Evolutionary conservation across 2,888 invertebrate species (phyloP).

Genomic region (Artemia sinica): DNA sequence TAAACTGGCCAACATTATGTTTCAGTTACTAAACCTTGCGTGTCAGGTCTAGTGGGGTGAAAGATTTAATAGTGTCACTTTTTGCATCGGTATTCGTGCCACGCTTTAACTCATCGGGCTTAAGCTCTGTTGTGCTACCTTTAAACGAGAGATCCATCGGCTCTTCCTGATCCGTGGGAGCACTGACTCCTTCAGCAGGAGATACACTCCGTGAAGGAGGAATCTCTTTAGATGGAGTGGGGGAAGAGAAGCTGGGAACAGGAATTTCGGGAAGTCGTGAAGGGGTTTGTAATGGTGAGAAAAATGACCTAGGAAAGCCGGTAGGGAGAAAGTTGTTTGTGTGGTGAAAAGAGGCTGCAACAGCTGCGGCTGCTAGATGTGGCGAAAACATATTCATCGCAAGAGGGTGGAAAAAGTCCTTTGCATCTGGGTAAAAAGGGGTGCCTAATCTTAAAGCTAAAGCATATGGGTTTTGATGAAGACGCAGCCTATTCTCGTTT

Average conservation of each 20-base stretch:
- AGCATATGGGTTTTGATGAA: conserved; percentile 12
- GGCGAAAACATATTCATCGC: conserved; percentile 14
- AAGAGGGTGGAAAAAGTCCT: conserved; percentile 2
- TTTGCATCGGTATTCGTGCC: conserved; percentile 18
- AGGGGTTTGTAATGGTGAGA: neutral
- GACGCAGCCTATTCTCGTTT: conserved; percentile 14
- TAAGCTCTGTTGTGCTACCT: conserved; percentile 9
- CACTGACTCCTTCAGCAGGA: conserved; percentile 23
- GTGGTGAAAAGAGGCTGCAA: conserved; percentile 13
- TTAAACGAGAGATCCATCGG: conserved; percentile 29
- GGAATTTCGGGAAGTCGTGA: neutral
- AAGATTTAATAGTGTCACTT: conserved; percentile 2
- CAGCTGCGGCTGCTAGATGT: conserved; percentile 14
- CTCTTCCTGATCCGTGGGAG: conserved; percentile 27
- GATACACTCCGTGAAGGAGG: conserved; percentile 15
- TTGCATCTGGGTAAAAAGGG: conserved; percentile 16
- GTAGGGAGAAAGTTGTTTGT: neutral
- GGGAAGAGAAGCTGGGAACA: neutral
- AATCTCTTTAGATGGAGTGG: neutral
- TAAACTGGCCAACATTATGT: too few species aligned
- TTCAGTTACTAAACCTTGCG: conserved; percentile 15
- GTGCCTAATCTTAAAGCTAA: conserved; percentile 6
- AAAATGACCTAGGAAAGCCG: conserved; percentile 12
- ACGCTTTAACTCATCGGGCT: neutral
- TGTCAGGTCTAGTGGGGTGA: conserved; percentile 21